Base-by-base conservation (phyloP, 1,140 invertebrate genomes). In the Drosophila biarmipes region DNA sequence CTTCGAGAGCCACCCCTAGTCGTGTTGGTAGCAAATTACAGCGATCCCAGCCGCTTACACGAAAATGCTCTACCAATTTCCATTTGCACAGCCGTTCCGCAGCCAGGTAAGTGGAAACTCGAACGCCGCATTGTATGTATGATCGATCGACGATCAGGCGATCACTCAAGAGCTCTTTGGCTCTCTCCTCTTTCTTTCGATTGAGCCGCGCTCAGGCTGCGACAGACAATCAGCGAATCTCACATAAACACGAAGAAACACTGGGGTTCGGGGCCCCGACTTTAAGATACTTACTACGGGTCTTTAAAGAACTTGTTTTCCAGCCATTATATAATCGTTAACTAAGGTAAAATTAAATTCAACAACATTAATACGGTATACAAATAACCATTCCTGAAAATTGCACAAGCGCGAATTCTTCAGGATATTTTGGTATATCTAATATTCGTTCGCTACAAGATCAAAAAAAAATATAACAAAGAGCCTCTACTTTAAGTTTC, bases 141-240 rank as follows among this genome's bases (percentile, higher is more conserved):
- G 15, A 51, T 45, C 66, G 53, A 48, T 69, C 34, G 52, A 56
- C 67, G 56, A 69, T 69, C 63, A 69, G 67, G 63, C 67, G 63
- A 69, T 69, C 67, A 34, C 42, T 51, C 59, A 10, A 31, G 29
- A 34, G 17, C 21, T 46, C 38, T 63, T 10, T 17, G 11, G 12
- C 19, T 69, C 62, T 55, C 42, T 69, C 17, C 40, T n/a, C 35
- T 40, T 19, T n/a, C 35, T 40, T 19, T 24, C 73, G 61, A 68
- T 76, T 77, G 73, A 77, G 73, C 31, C 55, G 63, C 34, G 49
- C 63, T 69, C 24, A 34, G 42, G 14, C 49, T 69, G 24, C 42
- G 42, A 15, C 37, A 57, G 17, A 27, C 53, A 76, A 67, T 76
- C 59, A 75, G 38, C 42, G 17, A 42, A 46, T 69, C 63, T 57